Base-by-base conservation (phyloP, 2,113 vertebrate genomes). In the Anser cygnoides region DNA sequence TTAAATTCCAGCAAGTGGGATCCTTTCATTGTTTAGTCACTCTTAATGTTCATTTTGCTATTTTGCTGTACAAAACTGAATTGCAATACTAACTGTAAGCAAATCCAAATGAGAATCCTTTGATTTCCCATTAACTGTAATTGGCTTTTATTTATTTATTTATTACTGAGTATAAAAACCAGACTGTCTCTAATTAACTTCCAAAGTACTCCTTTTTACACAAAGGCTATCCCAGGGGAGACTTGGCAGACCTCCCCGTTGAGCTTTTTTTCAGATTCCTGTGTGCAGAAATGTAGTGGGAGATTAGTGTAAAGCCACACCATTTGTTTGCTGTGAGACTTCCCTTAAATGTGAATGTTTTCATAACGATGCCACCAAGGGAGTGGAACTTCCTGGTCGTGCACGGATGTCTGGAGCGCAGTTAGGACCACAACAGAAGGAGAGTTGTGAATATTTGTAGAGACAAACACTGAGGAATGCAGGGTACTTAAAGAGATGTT, bases 141-240 rank as follows among this genome's bases (percentile, higher is more conserved):
- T 2, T 61, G 31, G 3, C 26, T 65, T 90, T 87, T 79, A 44
- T 0, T 43, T 57, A 44, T 65, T 0, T 57, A 43, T 58, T 13
- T 76, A 37, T 76, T 90, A 72, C 61, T 67, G 28, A 14, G 15
- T 78, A 52, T 91, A 50, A 91, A 75, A 92, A 10, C 1, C 52
- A 91, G 73, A 55, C 77, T 87, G 61, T 87, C 55, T 77, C 50
- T 87, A 89, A 94, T 65, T 91, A 81, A 92, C 79, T 92, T 95
- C 31, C 22, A 29, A 89, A 75, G 5, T 79, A 73, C 57, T 49
- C 20, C 25, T 74, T 90, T 91, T 87, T 71, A n/a, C 41, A 78
- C 13, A 10, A 78, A 92, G 35, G 6, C 41, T 89, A 2, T 90
- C 78, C 77, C 71, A 76, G 49, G 61, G 58, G 71, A 66, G 11